Base-by-base conservation (phyloP, 2,113 vertebrate species). In the Recurvirostra avosetta region DNA sequence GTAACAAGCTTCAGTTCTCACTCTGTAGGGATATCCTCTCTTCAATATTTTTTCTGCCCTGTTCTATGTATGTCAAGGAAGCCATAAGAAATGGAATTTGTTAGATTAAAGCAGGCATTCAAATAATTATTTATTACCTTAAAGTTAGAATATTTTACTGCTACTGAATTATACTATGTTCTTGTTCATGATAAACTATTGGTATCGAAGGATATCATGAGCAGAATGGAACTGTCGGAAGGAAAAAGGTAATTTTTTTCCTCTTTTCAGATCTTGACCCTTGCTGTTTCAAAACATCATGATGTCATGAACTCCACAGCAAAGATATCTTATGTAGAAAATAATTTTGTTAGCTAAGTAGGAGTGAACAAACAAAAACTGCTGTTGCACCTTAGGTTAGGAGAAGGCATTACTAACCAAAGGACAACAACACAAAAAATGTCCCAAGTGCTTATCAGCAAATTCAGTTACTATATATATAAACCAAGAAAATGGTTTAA, bases 401-500 rank as follows among this genome's bases (percentile, higher is more conserved):
- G 50, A 94, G 81, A 93, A 74, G 21, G 45, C 13, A 36, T 96
- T 94, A 86, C 66, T 94, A 95, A 96, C 93, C 82, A 91, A 84
- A 93, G 77, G 63, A 92, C 92, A 95, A 95, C 82, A 66, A 2
- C 30, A 90, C 19, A 73, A 95, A 94, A 83, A 72, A 95, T 79
- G 50, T 96, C 84, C 81, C 75, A 97, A 87, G 88, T 96, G 90
- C 78, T 97, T 98, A 98, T 97, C 97, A 96, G 73, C 53, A 94
- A 97, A 97, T 97, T 97, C 67, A 98, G 96, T 98, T 97, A 94
- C 73, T 38, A 38, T 38, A 38, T 38, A 38, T 38, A 38, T 38
- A 38, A 38, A 38, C 38, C 38, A 38, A 38, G 94, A 75, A 94
- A 93, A 92, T 40, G 53, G 25, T 84, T 98, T 96, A 95, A 67